Percentiles rank a stretch among this genome's conserved stretches.
These are phyloP conservation scores for Trissolcus basalis DNA, from an alignment of 1,140 invertebrate genomes.

Conservation along the genomic window DNA sequence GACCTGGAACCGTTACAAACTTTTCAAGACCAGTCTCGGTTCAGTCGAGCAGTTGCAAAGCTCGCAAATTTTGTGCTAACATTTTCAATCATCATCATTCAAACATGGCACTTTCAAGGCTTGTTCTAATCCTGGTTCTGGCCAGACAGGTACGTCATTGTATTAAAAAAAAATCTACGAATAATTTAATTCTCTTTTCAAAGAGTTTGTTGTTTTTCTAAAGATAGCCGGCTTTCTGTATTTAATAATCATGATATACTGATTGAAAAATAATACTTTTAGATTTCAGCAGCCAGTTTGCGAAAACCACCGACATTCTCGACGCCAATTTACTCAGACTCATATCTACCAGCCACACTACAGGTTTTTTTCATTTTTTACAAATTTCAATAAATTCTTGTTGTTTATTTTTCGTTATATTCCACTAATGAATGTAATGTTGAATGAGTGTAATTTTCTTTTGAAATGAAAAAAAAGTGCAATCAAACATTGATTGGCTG, in stretches of 20 bases:
- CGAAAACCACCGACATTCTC: conserved; percentile 66
- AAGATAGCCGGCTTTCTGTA: no score
- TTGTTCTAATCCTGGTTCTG: no score
- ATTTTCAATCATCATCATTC: background rate
- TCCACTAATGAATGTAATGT: no score
- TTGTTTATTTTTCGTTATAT: background rate
- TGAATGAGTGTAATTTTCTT: background rate
- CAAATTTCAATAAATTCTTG: background rate
- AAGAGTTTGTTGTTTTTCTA: no score
- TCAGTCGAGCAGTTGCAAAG: conserved; percentile 55
- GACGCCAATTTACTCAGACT: conserved; percentile 65
- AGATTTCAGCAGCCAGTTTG: conserved; percentile 57
- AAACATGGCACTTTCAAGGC: no score
- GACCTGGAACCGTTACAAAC: conserved; percentile 68
- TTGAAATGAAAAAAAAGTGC: background rate
- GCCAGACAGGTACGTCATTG: no score
- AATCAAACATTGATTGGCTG: no score
- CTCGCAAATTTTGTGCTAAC: conserved; percentile 50
- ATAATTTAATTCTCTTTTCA: no score
- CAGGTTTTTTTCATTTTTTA: conserved; percentile 57
- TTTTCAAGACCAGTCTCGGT: conserved; percentile 68
- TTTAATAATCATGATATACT: no score
- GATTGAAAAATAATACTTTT: conserved; percentile 13
- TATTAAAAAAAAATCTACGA: no score
- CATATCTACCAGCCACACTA: conserved; percentile 69